Percentiles rank a stretch among this genome's conserved stretches.
Evolutionary conservation across 2,797 vertebrate genomes (phyloP).

Genomic region (Coreius guichenoti): DNA sequence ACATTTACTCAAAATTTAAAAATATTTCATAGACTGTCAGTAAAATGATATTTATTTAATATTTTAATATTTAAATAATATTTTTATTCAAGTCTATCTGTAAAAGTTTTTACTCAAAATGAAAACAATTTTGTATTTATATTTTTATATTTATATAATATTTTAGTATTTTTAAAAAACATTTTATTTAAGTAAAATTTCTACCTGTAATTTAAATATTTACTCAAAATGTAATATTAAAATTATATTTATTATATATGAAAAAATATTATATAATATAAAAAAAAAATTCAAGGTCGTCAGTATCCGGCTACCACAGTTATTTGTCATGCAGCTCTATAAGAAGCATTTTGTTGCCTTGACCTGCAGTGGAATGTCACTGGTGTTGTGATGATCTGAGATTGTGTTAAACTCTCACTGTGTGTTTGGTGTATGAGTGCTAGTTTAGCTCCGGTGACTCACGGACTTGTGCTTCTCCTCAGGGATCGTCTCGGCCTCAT

Average conservation of each 20-base stretch:
- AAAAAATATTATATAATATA: background rate
- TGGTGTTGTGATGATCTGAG: background rate
- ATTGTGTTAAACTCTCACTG: background rate
- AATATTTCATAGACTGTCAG: background rate
- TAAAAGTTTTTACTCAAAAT: background rate
- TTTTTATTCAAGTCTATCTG: background rate
- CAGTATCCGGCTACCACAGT: background rate
- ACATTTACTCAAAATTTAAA: background rate
- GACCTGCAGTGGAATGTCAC: background rate
- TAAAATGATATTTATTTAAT: background rate
- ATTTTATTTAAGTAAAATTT: background rate
- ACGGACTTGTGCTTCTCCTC: constrained; percentile 25
- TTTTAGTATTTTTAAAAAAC: background rate
- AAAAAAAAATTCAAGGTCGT: background rate
- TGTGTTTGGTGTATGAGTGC: background rate
- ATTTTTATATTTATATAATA: background rate
- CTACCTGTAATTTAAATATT: background rate
- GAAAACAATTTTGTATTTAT: background rate
- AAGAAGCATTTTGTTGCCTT: background rate
- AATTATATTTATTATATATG: background rate
- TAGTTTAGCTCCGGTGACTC: constrained; percentile 28
- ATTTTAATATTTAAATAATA: background rate
- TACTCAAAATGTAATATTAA: background rate
- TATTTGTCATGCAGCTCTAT: background rate
- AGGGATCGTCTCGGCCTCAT: constrained; percentile 42